Evolutionary conservation across 2,113 vertebrate genomes (phyloP).

Genomic region (Psilopsiagon aurifrons): DNA sequence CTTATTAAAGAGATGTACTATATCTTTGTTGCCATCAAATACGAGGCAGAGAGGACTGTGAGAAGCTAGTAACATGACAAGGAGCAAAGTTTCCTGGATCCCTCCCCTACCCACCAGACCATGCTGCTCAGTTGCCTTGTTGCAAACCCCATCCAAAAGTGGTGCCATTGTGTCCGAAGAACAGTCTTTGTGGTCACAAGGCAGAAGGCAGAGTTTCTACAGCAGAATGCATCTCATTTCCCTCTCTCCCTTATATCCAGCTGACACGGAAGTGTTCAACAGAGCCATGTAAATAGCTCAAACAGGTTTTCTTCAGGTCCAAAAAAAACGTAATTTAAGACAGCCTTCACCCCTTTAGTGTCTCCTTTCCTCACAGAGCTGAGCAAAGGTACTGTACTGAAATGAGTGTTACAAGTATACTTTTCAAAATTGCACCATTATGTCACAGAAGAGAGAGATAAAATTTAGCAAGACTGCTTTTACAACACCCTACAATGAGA

Average conservation of each 20-base stretch:
- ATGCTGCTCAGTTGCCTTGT: background rate
- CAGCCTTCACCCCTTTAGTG: background rate
- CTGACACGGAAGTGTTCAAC: background rate
- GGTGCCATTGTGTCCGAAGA: accelerated
- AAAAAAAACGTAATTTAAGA: background rate
- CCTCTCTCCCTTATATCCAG: background rate
- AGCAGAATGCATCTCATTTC: background rate
- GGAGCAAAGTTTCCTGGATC: background rate
- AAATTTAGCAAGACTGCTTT: background rate
- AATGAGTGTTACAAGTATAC: background rate
- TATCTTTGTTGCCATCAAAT: background rate
- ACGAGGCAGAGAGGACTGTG: background rate
- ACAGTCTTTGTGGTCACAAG: background rate
- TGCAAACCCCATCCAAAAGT: background rate
- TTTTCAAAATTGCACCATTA: background rate
- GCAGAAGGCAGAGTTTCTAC: background rate
- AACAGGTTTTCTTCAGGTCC: background rate
- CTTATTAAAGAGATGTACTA: background rate
- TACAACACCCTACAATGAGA: background rate
- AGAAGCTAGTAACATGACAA: background rate
- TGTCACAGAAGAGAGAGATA: background rate
- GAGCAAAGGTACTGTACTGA: background rate
- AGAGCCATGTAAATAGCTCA: background rate
- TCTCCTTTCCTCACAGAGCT: background rate
- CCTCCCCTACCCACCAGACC: background rate